Evolutionary conservation across 53 echinoderm and acorn worm genomes (phyloP), one percentile per base, ranked within the genome.

Genomic region (Stichopus horrens): DNA sequence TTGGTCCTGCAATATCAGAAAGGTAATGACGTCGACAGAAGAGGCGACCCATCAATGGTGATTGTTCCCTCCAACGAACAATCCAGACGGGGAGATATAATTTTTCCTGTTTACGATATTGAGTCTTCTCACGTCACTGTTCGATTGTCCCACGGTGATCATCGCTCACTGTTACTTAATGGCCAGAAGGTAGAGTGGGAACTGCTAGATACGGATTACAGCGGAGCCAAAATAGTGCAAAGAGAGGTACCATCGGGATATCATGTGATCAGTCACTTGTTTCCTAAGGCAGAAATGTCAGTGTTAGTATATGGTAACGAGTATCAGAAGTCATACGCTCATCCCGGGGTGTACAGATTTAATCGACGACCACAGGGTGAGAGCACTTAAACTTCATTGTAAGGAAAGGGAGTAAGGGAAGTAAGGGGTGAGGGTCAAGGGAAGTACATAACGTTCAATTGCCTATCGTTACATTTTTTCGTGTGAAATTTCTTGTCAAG

Each of bases 41-140:
- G 88, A 55, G 96, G 96, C 51, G 96, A 96, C 74, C 96, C 96
- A 7, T 93, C 91, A 83, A 96, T 96, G 96, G 90, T 89, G 63
- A 23, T 96, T 21, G 76, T 96, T 63, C 96, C 96, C 16, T 95
- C 96, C n/a, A 86, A 93, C 21, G 93, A 95, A 74, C 96, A 96
- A 86, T 95, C 93, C 78, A 90, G 95, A 57, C 56, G 78, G 74
- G 95, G 92, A 21, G 93, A 91, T 52, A 88, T 96, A 14, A 95
- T 93, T n/a, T 95, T 96, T 54, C 95, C 95, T 54, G 89, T 95
- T 14, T 96, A 95, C 74, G 93, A 96, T 88, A 86, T 86, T 20
- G 86, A 86, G 16, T 53, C 53, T 23, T 71, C 86, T 51, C 74
- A 86, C 74, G 71, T 86, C 73, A 73, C 86, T 14, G 86, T 86